A percentile compares a stretch with the other conserved stretches of the same genome.
Evolutionary conservation across 2,113 vertebrate species (phyloP).

Genomic region (Antechinus flavipes): DNA sequence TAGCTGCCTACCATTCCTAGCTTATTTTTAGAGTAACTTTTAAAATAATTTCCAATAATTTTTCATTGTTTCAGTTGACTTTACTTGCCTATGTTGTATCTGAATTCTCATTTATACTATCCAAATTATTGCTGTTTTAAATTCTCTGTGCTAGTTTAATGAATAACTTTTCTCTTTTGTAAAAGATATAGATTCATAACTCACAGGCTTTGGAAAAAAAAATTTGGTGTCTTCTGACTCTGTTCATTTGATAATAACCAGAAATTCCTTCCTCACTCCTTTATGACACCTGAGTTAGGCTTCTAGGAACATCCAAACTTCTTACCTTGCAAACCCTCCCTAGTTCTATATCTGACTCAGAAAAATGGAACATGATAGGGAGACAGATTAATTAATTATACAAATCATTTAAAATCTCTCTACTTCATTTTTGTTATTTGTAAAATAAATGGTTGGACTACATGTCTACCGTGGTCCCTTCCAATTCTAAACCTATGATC

Average conservation of each 20-base stretch:
- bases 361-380: background rate
- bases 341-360: background rate
- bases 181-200: background rate
- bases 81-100: background rate
- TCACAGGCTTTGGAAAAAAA: background rate
- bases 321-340: background rate
- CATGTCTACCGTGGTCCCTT: background rate
- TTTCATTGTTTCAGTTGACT: background rate
- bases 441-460: background rate
- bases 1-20: background rate
- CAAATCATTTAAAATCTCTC: background rate
- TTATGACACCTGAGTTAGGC: background rate
- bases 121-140: background rate
- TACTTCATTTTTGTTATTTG: background rate
- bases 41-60: background rate
- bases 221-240: background rate
- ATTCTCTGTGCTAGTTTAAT: background rate
- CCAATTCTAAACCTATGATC: background rate
- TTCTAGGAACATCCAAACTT: background rate
- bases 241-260: background rate
- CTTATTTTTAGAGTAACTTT: background rate
- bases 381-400: background rate
- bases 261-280: background rate
- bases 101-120: background rate
- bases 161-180: background rate